A percentile compares a stretch with the other conserved stretches of the same genome.
These are phyloP conservation scores for Doris montereyensis DNA, from an alignment of 2,888 invertebrate species.

Conservation along the genomic window DNA sequence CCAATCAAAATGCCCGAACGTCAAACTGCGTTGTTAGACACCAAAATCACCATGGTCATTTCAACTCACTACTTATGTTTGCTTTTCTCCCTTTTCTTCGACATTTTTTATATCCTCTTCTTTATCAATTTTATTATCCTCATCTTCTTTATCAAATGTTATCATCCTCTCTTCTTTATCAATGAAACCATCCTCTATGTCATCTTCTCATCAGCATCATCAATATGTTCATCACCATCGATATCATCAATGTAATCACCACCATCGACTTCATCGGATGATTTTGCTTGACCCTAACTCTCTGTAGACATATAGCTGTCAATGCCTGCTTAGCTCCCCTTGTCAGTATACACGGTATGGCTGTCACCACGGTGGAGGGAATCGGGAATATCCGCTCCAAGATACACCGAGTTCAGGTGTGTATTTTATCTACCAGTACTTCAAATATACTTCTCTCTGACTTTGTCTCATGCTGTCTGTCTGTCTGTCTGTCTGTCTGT, in stretches of 20 bases:
- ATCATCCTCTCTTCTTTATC: too few relatives aligned
- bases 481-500: neutral
- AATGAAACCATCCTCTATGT: neutral
- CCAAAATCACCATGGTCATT: too few relatives aligned
- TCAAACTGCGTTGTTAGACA: too few relatives aligned
- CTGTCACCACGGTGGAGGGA: slow-evolving; percentile 71
- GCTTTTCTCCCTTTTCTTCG: too few relatives aligned
- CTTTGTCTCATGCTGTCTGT: neutral
- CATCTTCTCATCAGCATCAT: neutral
- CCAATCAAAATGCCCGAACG: too few relatives aligned
- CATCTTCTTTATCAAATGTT: too few relatives aligned
- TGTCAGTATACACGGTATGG: slow-evolving; percentile 66
- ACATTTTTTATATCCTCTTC: too few relatives aligned
- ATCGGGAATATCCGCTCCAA: slow-evolving; percentile 64
- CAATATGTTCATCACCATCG: neutral
- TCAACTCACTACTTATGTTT: too few relatives aligned
- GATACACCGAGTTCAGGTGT: slow-evolving; percentile 70
- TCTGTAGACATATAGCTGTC: slow-evolving; percentile 59
- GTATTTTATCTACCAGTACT: neutral
- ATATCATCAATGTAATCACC: too few relatives aligned
- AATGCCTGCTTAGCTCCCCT: slow-evolving; percentile 70
- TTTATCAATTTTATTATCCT: too few relatives aligned
- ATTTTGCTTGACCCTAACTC: neutral
- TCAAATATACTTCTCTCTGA: neutral
- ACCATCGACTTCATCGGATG: too few relatives aligned